Conservation (phyloP, 1,140 invertebrate genomes). For the Atta colombica region DNA sequence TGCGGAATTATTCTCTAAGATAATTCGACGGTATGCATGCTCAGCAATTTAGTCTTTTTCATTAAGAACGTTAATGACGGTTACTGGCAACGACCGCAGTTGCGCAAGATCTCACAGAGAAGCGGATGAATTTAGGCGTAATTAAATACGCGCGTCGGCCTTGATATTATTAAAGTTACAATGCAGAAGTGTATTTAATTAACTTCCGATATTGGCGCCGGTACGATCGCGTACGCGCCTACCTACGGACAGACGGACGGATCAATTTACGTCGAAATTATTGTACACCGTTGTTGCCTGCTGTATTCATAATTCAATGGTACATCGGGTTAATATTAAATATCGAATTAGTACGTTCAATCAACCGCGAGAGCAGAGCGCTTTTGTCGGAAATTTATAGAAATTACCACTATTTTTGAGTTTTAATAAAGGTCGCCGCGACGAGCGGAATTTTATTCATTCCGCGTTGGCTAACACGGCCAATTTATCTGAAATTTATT, state of each 20-base stretch:
- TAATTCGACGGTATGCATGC: slow-evolving; percentile 61
- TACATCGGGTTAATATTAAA: slow-evolving; percentile 63
- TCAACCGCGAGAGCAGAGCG: slow-evolving; percentile 34
- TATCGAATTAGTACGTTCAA: slow-evolving; percentile 55
- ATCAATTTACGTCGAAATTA: slow-evolving; percentile 69
- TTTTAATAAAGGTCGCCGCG: slow-evolving; percentile 52
- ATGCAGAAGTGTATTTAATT: slow-evolving; percentile 68
- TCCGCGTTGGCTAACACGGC: slow-evolving; percentile 28
- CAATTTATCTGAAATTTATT: slow-evolving; percentile 63
- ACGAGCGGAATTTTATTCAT: slow-evolving; percentile 59
- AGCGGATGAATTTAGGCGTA: slow-evolving; percentile 63
- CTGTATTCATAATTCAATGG: slow-evolving; percentile 64
- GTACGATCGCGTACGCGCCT: slow-evolving; percentile 51
- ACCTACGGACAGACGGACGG: slow-evolving; percentile 39
- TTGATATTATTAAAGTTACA: slow-evolving; percentile 75
- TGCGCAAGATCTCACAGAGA: slow-evolving; percentile 32
- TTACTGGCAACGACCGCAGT: slow-evolving; percentile 67
- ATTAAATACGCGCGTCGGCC: slow-evolving; percentile 65
- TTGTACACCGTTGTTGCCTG: slow-evolving; percentile 58
- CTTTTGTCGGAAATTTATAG: slow-evolving; percentile 65
- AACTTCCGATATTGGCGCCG: slow-evolving; percentile 66
- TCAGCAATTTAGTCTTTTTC: slow-evolving; percentile 80
- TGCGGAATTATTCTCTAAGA: background rate
- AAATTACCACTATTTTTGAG: slow-evolving; percentile 59
- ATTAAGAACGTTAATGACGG: slow-evolving; percentile 81